Base-by-base conservation (phyloP, 1,140 invertebrate species). In the Sycophaga agraensis region DNA sequence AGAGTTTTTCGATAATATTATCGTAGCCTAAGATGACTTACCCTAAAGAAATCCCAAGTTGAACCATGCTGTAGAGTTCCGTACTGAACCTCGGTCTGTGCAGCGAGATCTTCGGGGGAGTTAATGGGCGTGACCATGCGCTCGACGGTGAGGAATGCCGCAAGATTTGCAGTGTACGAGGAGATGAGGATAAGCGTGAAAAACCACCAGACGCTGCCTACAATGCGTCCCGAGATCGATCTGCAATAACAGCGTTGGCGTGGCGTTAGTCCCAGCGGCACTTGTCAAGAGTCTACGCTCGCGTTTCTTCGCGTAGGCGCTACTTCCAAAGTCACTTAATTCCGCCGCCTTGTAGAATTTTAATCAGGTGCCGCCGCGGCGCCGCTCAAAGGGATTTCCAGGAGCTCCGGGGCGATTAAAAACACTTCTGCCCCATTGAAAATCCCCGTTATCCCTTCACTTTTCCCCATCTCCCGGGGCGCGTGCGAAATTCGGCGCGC, bases 201-300 rank as follows among this genome's bases (percentile, higher is more conserved):
- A 81, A 99, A 99, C 96, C 97, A 99, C 97, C 97, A 99, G 0
- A 96, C 94, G 48, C 93, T 93, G 3, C 95, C 95, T 0, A 98
- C 94, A 69, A 99, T 95, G 28, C 97, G 84, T 4, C 96, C 96
- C 1, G 93, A 94, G 58, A 96, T 86, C 2, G 95, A 95, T 73
- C 92, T 94, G 74, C n/a, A n/a, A n/a, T n/a, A n/a, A n/a, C n/a
- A n/a, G n/a, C n/a, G n/a, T n/a, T n/a, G n/a, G n/a, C n/a, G n/a
- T n/a, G n/a, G n/a, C n/a, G n/a, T n/a, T n/a, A n/a, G n/a, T n/a
- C n/a, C n/a, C n/a, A n/a, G n/a, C n/a, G n/a, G n/a, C n/a, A n/a
- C n/a, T n/a, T n/a, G n/a, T n/a, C n/a, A n/a, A n/a, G n/a, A n/a
- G n/a, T n/a, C n/a, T n/a, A n/a, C n/a, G n/a, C n/a, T n/a, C n/a